Percentiles rank a stretch among this genome's conserved stretches.
phyloP scores from a whole-genome alignment of 2,797 vertebrate species.

The Pipistrellus pipistrellus region DNA sequence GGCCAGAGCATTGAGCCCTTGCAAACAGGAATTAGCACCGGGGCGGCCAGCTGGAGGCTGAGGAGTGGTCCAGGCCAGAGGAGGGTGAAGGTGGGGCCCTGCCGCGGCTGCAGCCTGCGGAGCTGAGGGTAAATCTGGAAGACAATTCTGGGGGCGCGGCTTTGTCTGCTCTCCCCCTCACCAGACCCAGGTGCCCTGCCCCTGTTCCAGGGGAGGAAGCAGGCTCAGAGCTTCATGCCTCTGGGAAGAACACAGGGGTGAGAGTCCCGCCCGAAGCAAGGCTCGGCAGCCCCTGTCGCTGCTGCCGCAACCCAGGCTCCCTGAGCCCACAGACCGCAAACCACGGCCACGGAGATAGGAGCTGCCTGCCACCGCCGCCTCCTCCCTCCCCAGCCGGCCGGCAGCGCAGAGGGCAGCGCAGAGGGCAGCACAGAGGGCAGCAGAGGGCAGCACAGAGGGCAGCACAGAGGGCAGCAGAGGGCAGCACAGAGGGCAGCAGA shows the following conservation, averaged over 20 bases:
- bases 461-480: no score
- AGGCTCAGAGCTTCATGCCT: background rate
- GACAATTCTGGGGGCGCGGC: background rate
- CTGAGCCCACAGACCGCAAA: background rate
- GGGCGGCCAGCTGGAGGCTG: background rate
- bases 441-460: no score
- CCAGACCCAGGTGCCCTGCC: rapidly evolving
- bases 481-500: no score
- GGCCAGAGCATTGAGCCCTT: background rate
- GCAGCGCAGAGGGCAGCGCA: no score
- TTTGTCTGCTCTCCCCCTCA: background rate
- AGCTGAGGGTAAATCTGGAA: background rate
- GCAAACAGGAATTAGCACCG: no score
- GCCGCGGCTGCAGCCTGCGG: background rate
- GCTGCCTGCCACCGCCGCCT: rapidly evolving
- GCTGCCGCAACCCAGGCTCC: background rate
- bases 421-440: no score
- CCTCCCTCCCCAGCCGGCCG: no score
- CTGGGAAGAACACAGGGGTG: background rate
- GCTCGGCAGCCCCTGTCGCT: background rate
- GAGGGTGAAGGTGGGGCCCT: background rate
- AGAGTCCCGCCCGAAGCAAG: background rate
- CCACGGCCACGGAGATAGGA: background rate
- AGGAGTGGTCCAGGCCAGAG: background rate
- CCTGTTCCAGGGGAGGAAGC: background rate